Percentiles rank a stretch among this genome's conserved stretches.
phyloP scores from a whole-genome alignment of 2,113 vertebrate genomes.

The Tonatia bakeri region DNA sequence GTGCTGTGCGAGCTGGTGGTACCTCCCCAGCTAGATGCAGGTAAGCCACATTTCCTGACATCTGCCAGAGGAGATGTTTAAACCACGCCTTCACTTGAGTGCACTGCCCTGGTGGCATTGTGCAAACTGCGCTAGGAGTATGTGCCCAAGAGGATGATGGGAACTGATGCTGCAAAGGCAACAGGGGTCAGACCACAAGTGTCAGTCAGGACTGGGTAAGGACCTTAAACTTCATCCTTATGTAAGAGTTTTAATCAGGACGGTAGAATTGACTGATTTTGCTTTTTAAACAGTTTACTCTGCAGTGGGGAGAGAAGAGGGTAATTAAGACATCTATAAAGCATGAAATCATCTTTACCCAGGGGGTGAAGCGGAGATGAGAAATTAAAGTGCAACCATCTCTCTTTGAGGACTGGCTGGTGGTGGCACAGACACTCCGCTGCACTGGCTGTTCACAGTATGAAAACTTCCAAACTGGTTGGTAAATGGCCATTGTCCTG shows the following conservation, averaged over 20 bases:
- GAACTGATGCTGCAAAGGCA: background rate
- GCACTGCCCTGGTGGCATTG: background rate
- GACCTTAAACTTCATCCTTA: background rate
- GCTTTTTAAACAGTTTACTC: background rate
- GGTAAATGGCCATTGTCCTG: background rate
- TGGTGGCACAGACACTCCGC: background rate
- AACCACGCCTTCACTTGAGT: background rate
- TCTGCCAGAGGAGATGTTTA: background rate
- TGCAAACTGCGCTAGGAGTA: background rate
- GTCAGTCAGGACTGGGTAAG: background rate
- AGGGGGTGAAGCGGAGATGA: background rate
- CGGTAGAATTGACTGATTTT: background rate
- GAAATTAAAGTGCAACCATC: background rate
- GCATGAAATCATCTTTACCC: background rate
- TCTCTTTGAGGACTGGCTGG: background rate
- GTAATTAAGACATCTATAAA: background rate
- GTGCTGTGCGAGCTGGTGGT: accelerated
- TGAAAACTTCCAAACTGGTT: background rate
- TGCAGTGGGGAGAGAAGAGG: background rate
- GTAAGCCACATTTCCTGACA: background rate
- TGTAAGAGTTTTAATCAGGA: background rate
- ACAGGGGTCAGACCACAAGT: background rate
- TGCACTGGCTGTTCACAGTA: background rate
- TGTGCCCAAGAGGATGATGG: accelerated
- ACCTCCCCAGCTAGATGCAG: background rate